These are phyloP conservation scores for Dendrolimus punctatus DNA, from an alignment of 1,140 invertebrate species.

Conservation along the genomic window DNA sequence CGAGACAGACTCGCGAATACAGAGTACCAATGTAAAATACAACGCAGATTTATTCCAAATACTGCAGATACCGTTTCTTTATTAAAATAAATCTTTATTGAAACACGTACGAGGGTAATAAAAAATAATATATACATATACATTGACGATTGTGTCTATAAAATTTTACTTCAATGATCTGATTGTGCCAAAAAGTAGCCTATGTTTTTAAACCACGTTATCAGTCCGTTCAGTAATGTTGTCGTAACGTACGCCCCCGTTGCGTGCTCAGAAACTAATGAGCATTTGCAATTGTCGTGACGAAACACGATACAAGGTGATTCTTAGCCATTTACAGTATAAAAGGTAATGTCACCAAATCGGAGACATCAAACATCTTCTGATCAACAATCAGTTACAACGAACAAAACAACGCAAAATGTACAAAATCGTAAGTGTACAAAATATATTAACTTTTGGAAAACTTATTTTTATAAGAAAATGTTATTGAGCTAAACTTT, in stretches of 20 bases:
- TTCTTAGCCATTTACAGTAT: slow-evolving; percentile 50
- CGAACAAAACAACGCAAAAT: slow-evolving; percentile 34
- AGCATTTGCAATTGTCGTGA: slow-evolving; percentile 37
- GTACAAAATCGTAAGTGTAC: slow-evolving; percentile 51
- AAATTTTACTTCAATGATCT: too few relatives aligned
- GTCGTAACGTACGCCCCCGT: slow-evolving; percentile 49
- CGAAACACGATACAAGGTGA: slow-evolving; percentile 65
- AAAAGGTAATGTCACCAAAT: slow-evolving; percentile 57
- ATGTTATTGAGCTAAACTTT: slow-evolving; percentile 4
- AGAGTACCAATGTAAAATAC: too few relatives aligned
- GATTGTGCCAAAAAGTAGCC: background rate
- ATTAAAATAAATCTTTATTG: too few relatives aligned
- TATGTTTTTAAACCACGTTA: background rate
- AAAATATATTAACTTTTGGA: background rate
- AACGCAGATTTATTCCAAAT: too few relatives aligned
- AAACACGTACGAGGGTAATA: too few relatives aligned
- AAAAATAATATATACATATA: too few relatives aligned
- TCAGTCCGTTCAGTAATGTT: slow-evolving; percentile 26
- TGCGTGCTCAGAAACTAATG: slow-evolving; percentile 50
- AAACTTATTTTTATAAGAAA: slow-evolving; percentile 1
- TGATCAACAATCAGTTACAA: slow-evolving; percentile 37
- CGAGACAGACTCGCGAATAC: too few relatives aligned
- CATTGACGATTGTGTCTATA: too few relatives aligned
- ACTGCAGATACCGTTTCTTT: too few relatives aligned
- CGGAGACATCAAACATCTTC: slow-evolving; percentile 41